phyloP scores from a whole-genome alignment of 2,888 invertebrate species.

The Lampropteryx suffumata region DNA sequence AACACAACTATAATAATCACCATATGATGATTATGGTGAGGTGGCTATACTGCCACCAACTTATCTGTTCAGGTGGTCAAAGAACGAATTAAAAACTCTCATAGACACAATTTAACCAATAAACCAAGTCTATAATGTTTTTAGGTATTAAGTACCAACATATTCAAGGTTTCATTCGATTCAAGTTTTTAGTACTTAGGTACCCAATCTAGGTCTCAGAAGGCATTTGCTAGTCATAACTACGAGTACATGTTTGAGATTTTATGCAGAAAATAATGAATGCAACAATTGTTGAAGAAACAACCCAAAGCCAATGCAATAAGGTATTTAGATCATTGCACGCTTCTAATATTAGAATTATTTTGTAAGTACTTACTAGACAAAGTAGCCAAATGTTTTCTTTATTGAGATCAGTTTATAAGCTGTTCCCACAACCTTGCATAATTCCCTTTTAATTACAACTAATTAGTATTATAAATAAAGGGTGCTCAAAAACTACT shows the following conservation, averaged over 20 bases:
- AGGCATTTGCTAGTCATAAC: not conserved
- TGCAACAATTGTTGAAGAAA: too few species aligned
- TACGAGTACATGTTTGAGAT: too few species aligned
- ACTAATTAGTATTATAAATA: constrained; percentile 48
- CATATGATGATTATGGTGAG: too few species aligned
- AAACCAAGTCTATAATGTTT: too few species aligned
- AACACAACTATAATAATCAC: too few species aligned
- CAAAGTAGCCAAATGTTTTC: constrained; percentile 7
- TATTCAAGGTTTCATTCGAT: not conserved
- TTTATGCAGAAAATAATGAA: too few species aligned
- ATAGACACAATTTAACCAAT: too few species aligned
- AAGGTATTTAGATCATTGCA: not conserved
- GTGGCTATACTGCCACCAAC: too few species aligned
- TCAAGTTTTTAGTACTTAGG: not conserved
- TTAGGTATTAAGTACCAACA: too few species aligned
- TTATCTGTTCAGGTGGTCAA: too few species aligned
- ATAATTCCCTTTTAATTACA: constrained; percentile 38
- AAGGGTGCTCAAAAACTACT: not conserved
- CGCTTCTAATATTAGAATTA: not conserved
- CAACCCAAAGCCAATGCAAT: too few species aligned
- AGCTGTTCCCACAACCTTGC: constrained; percentile 33
- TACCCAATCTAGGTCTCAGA: constrained; percentile 1
- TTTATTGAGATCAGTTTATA: constrained; percentile 7
- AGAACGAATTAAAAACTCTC: too few species aligned
- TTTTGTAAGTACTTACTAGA: not conserved